Percentiles rank a stretch among this genome's conserved stretches.
Conservation (phyloP, 1,140 invertebrate genomes). For the Zaprionus lachaisei region DNA sequence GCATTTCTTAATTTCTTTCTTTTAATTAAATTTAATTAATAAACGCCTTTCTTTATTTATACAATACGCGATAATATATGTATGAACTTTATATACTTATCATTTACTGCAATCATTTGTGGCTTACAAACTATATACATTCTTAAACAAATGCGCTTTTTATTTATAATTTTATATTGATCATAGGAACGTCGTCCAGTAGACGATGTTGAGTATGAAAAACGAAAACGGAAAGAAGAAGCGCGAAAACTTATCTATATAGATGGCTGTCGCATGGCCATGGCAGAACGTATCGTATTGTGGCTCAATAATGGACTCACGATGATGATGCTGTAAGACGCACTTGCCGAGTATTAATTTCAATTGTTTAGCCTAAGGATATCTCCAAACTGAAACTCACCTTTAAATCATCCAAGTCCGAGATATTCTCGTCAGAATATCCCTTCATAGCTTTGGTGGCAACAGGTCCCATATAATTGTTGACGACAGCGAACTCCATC, state of each 20-base stretch:
- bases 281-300: slow-evolving; percentile 94
- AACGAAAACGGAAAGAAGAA: slow-evolving; percentile 96
- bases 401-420: slow-evolving; percentile 91
- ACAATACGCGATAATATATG: slow-evolving; percentile 60
- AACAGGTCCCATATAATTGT: slow-evolving; percentile 95
- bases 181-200: slow-evolving; percentile 94
- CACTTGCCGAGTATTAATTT: slow-evolving; percentile 27
- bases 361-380: slow-evolving; percentile 7
- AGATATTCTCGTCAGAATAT: slow-evolving; percentile 94
- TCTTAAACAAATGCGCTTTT: slow-evolving; percentile 83
- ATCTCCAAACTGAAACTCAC: slow-evolving; percentile 80
- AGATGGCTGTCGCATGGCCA: slow-evolving; percentile 92
- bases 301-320: slow-evolving; percentile 85
- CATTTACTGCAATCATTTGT: slow-evolving; percentile 73
- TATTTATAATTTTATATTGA: slow-evolving; percentile 46
- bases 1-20: slow-evolving; percentile 76
- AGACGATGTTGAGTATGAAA: slow-evolving; percentile 93
- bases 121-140: slow-evolving; percentile 79
- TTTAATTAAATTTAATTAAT: slow-evolving; percentile 68
- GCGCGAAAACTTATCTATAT: slow-evolving; percentile 93
- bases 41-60: slow-evolving; percentile 78
- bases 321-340: slow-evolving; percentile 84
- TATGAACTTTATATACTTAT: slow-evolving; percentile 61
- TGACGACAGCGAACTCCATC: slow-evolving; percentile 96
- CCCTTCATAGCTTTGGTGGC: slow-evolving; percentile 95